Evolutionary conservation across 2,888 invertebrate species (phyloP), one percentile per base, ranked within the genome.

Genomic region (Eulithis testata): DNA sequence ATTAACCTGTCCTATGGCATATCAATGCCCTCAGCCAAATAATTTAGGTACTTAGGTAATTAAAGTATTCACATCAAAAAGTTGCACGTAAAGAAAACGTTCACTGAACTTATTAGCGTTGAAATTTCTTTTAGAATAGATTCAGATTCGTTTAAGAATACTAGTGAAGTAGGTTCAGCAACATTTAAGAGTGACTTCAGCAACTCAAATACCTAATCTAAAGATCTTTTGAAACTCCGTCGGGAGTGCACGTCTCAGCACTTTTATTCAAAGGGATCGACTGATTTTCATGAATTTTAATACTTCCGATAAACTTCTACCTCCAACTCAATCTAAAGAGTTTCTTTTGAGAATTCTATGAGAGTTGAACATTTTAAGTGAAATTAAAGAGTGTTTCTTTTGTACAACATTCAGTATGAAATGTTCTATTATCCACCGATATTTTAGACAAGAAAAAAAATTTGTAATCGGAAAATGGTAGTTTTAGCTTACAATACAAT

Each of bases 211-310:
- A 65, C 50, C 44, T 58, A 59, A 59, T 51, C 54, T 49, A 49
- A 37, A 58, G 49, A 62, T 54, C 31, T 54, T 58, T 65, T 57
- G n/a, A 58, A 66, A 52, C 36, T 47, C 44, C 21, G 36, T 12
- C 56, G 21, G 12, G 31, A 12, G n/a, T 50, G 27, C 56, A 53
- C 37, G 53, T 53, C 37, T 40, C 53, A 54, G 59, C 59, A 60
- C 27, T 55, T 55, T 59, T 60, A 56, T 57, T 60, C 60, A 50
- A 43, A 56, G n/a, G 47, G 45, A 60, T 63, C 51, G 63, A 49
- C 71, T 73, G 75, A 76, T 76, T 77, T 75, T 73, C 72, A 73
- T 72, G 71, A 70, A 73, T 73, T 75, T 73, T 73, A 75, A 77
- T 76, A 78, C 74, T 71, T 74, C 50, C 62, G 51, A 69, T 66